Conservation (phyloP, 2,113 vertebrate species). For the Pseudonaja textilis region DNA sequence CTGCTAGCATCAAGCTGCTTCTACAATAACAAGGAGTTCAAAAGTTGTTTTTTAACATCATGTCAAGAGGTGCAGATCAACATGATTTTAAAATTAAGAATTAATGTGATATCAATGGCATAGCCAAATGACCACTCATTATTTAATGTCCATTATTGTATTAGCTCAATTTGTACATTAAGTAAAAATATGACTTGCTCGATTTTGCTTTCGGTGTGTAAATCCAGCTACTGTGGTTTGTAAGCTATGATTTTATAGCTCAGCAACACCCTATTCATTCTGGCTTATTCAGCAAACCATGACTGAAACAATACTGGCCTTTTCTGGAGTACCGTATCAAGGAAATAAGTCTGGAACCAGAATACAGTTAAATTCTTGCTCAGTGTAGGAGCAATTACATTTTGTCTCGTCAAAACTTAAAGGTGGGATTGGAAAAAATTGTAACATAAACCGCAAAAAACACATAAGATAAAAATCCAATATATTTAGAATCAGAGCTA, state of each 20-base stretch:
- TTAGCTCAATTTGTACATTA: background rate
- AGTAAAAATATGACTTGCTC: background rate
- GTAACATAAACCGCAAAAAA: background rate
- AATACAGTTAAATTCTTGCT: background rate
- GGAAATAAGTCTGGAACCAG: background rate
- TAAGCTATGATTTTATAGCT: background rate
- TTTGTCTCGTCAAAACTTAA: background rate
- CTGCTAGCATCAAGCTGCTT: background rate
- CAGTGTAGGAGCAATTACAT: background rate
- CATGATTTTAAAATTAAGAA: too few relatives aligned
- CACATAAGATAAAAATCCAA: background rate
- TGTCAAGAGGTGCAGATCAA: background rate
- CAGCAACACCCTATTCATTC: background rate
- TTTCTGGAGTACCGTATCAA: background rate
- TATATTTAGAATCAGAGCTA: background rate
- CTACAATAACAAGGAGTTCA: background rate
- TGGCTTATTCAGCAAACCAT: background rate
- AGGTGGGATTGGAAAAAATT: background rate
- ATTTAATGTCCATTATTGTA: background rate
- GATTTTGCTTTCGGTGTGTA: background rate
- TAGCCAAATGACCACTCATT: background rate
- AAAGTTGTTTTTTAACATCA: background rate
- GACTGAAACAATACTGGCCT: background rate
- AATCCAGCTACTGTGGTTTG: background rate
- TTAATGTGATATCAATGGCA: background rate